phyloP scores from a whole-genome alignment of 2,888 invertebrate genomes.

The Eucera pruinosa region DNA sequence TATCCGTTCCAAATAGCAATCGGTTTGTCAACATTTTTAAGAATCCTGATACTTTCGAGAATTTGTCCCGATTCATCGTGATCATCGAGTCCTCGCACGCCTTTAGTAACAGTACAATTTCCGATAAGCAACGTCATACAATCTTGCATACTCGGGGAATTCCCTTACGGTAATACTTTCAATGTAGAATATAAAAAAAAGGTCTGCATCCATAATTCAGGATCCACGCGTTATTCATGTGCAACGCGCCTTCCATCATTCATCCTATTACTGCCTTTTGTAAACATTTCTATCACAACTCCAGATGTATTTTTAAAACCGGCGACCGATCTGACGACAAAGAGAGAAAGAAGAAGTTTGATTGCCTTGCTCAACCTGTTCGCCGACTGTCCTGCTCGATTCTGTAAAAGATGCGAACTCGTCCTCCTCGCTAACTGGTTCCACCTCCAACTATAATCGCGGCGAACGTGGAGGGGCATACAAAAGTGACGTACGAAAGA shows the following conservation, averaged over 20 bases:
- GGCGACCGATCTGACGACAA: background rate
- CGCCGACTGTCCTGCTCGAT: background rate
- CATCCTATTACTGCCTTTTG: background rate
- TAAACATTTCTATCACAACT: background rate
- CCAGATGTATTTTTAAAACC: background rate
- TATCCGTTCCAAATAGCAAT: too few species aligned
- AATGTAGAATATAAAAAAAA: background rate
- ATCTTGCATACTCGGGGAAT: background rate
- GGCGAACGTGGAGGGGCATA: conserved; percentile 29
- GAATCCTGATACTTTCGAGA: too few species aligned
- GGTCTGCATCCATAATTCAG: background rate
- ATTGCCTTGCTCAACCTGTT: conserved; percentile 4
- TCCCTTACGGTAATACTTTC: too few species aligned
- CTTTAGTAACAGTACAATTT: background rate
- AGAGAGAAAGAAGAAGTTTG: background rate
- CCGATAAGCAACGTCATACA: background rate
- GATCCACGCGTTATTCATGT: background rate
- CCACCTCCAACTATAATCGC: conserved; percentile 7
- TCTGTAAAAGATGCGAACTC: background rate
- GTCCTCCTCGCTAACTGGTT: conserved; percentile 3
- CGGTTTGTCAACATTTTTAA: too few species aligned
- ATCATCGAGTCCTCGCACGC: too few species aligned
- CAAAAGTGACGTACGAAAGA: conserved; percentile 30
- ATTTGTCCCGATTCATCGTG: too few species aligned
- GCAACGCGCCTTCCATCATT: background rate